Evolutionary conservation across 2,888 invertebrate species (phyloP).

Genomic region (Pachymerium ferrugineum): DNA sequence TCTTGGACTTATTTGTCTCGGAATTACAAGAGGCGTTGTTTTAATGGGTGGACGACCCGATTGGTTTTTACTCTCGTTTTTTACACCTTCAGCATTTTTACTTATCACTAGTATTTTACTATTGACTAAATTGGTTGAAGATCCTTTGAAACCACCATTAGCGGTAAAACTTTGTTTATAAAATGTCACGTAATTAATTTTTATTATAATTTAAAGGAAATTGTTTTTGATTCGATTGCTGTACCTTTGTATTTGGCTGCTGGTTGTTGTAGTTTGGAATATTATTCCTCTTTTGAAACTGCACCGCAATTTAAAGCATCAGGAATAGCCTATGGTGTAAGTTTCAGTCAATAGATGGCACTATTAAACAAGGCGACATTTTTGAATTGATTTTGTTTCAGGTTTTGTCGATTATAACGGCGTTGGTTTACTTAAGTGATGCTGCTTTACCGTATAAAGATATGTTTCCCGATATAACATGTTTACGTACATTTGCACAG

Average conservation of each 20-base stretch:
- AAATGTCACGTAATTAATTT: background rate
- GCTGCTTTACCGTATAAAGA: background rate
- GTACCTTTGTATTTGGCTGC: background rate
- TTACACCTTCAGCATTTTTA: background rate
- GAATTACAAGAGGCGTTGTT: background rate
- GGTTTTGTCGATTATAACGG: background rate
- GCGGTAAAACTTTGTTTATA: background rate
- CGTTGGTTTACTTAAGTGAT: background rate
- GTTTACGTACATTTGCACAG: background rate
- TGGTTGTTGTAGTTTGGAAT: background rate
- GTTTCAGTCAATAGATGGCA: too few relatives aligned
- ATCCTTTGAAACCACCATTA: background rate
- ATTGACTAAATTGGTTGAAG: background rate
- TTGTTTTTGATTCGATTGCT: constrained; percentile 1
- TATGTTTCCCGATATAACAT: background rate
- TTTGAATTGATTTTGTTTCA: background rate
- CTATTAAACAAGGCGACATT: background rate
- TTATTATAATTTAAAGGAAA: background rate
- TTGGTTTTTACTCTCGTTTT: constrained; percentile 2
- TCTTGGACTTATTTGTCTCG: background rate
- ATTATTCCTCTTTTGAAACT: background rate
- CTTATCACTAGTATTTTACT: background rate
- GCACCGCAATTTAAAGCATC: background rate
- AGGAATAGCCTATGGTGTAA: background rate
- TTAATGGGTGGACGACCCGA: constrained; percentile 18